These are phyloP conservation scores for Caligus rogercresseyi DNA, from an alignment of 1,140 invertebrate genomes.

Conservation along the genomic window DNA sequence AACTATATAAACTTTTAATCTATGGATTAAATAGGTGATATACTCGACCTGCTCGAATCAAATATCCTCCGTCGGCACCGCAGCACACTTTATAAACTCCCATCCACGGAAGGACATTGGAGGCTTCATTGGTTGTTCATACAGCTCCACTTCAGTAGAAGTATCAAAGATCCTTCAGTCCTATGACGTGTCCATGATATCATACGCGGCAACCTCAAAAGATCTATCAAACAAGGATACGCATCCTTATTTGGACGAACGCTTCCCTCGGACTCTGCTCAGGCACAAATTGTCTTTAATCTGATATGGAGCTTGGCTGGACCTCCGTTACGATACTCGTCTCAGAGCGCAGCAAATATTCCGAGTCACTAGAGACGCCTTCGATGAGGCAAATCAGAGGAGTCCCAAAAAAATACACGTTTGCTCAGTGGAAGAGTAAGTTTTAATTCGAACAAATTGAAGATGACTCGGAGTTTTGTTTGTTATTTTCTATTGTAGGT, in stretches of 20 bases:
- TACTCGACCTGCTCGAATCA: constrained; percentile 9
- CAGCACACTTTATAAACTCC: neutral
- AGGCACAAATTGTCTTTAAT: neutral
- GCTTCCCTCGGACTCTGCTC: neutral
- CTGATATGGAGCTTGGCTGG: neutral
- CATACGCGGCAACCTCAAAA: neutral
- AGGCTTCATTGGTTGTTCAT: neutral
- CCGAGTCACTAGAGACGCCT: neutral
- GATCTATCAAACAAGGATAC: constrained; percentile 2
- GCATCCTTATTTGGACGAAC: neutral
- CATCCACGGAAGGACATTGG: neutral
- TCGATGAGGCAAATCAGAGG: neutral
- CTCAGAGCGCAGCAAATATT: neutral
- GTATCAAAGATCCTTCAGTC: neutral
- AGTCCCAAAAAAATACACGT: neutral
- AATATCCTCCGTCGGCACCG: neutral
- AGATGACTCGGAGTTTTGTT: too few species aligned
- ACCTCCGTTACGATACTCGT: neutral
- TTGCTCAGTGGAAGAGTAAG: neutral
- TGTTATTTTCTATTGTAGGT: too few species aligned
- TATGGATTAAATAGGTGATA: too few species aligned
- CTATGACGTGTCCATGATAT: neutral
- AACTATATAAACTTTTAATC: too few species aligned
- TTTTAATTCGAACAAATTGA: neutral
- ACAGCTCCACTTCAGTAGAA: neutral